A percentile compares a stretch with the other conserved stretches of the same genome.
Conservation (phyloP, 2,113 vertebrate species). For the Pholis gunnellus region DNA sequence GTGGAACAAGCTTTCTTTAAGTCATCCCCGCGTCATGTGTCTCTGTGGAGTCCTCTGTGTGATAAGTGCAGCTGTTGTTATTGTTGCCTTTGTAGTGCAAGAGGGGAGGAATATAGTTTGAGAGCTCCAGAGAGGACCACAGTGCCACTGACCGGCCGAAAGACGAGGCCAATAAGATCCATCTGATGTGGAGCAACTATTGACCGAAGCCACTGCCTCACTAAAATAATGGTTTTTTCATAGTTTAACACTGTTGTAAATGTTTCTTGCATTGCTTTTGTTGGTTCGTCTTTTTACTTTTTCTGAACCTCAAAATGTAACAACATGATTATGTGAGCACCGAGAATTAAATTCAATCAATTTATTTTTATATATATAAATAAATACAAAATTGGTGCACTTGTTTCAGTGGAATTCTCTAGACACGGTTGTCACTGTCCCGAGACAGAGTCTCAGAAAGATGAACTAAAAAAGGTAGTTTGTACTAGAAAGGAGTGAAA, state of each 20-base stretch:
- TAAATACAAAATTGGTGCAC: background rate
- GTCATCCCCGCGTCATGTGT: constrained; percentile 56
- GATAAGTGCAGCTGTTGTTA: constrained; percentile 76
- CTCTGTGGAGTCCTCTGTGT: constrained; percentile 28
- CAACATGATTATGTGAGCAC: background rate
- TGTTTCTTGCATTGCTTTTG: background rate
- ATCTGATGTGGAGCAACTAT: background rate
- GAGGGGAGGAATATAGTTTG: constrained; percentile 41
- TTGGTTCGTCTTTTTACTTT: background rate
- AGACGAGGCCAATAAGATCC: constrained; percentile 27
- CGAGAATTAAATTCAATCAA: background rate
- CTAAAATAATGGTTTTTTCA: background rate
- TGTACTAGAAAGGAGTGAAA: background rate
- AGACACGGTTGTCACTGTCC: background rate
- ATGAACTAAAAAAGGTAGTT: background rate
- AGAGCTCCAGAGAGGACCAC: constrained; percentile 57
- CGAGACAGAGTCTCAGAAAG: background rate
- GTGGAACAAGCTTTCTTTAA: constrained; percentile 1
- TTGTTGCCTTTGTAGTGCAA: constrained; percentile 72
- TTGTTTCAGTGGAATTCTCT: background rate
- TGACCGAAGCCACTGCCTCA: background rate
- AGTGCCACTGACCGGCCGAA: constrained; percentile 76
- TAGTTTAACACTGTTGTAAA: background rate
- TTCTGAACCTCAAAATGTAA: background rate
- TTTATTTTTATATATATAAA: background rate